Base-by-base conservation (phyloP, 1,140 invertebrate species). In the Nixonia krombeini region DNA sequence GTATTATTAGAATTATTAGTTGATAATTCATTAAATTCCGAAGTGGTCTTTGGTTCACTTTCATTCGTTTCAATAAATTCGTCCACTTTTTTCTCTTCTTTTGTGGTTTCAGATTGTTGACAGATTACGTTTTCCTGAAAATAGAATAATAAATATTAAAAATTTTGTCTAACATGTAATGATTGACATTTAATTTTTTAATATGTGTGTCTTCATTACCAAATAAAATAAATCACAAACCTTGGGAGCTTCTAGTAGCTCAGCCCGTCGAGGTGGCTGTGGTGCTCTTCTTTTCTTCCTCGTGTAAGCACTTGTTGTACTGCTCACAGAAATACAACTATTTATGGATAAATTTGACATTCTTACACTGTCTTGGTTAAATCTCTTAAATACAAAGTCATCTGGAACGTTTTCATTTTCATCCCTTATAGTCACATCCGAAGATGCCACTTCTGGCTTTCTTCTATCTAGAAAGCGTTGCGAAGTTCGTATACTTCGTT, bases 281-380 rank as follows among this genome's bases (percentile, higher is more conserved):
- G 80, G 80, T 4, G 82, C 82, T 64, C 79, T 76, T 28, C 80
- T 71, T 55, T 84, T 84, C 57, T 82, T 84, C 8, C 80, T 76
- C 1, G 78, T 71, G 28, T 76, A 80, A 33, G 71, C 70, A 31
- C 80, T 82, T 4, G 75, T 68, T 18, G 72, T 76, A 59, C 82
- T 84, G 0, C n/a, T n/a, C 44, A 82, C 45, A 6, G 82, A 84
- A 16, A 78, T 51, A 31, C 80, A 84, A 50, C 82, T 84, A 26
- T 82, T 84, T 35, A 84, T 84, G 1, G 82, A 84, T 23, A 84
- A 69, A 70, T 84, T 84, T 4, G 80, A 84, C 65, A 70, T 78
- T 41, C 80, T 80, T 17, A 79, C 73, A 6, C 80, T 70, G 26
- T 82, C 80, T 10, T 81, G 80, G 28, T 70, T 74, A 28, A 67